These are phyloP conservation scores for Eudyptes chrysolophus DNA, from an alignment of 2,113 vertebrate species.

Conservation along the genomic window DNA sequence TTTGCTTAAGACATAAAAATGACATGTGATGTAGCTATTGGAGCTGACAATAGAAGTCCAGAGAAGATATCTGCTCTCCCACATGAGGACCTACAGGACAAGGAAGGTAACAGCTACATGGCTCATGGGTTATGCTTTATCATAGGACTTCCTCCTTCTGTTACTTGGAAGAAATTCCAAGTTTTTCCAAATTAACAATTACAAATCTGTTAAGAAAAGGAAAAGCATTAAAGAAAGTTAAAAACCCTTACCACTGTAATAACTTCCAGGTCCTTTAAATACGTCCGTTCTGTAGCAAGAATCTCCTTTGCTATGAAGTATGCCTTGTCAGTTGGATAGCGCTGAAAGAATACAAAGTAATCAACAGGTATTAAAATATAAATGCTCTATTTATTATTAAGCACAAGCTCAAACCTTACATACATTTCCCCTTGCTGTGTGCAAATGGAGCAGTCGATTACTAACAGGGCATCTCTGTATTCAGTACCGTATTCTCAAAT, in stretches of 20 bases:
- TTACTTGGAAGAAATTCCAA: not conserved
- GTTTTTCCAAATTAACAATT: not conserved
- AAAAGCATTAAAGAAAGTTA: not conserved
- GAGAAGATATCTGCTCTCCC: not conserved
- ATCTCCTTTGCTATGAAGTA: constrained; percentile 98
- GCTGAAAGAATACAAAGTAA: constrained; percentile 66
- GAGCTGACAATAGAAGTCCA: accelerated
- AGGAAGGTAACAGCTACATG: not conserved
- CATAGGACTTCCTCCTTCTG: not conserved
- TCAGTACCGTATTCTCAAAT: not conserved
- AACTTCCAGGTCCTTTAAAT: constrained; percentile 94
- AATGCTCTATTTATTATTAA: not conserved
- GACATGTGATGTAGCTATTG: not conserved
- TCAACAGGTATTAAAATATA: not conserved
- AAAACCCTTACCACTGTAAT: constrained; percentile 88
- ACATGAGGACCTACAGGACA: not conserved
- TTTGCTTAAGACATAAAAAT: not conserved
- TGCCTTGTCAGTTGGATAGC: constrained; percentile 83
- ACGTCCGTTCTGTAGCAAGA: constrained; percentile 91
- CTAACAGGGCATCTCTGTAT: not conserved
- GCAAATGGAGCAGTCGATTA: not conserved
- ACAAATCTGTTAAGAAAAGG: not conserved
- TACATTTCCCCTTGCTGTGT: not conserved
- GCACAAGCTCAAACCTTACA: not conserved
- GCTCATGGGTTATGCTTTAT: not conserved